Base-by-base conservation (phyloP, 1,140 invertebrate species). In the Ceratoteleas bidentatus region DNA sequence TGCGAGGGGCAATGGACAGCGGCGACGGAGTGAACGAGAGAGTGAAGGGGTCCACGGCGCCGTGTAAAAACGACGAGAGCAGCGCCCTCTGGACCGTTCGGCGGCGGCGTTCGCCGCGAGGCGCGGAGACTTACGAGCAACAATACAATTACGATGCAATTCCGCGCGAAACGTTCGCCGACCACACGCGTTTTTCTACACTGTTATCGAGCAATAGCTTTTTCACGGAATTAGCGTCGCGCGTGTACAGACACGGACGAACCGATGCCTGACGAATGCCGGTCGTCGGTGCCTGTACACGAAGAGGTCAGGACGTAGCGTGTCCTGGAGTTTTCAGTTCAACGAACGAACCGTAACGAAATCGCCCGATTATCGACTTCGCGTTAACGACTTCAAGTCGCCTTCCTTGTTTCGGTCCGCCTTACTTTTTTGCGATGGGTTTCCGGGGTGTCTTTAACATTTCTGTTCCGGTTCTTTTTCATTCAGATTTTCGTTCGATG, bases 151-250 rank as follows among this genome's bases (percentile, higher is more conserved):
- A 52, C 34, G 68, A 83, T n/a, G 76, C 43, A 47, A 79, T 69
- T 56, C 45, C 47, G 32, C 33, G 62, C 34, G 60, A 82, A 24
- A 24, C 24, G 24, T 61, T 58, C 47, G 80, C 57, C 69, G 65
- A 88, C 65, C 78, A 83, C 80, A 60, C 84, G 78, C 81, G 83
- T 87, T 87, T 85, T 86, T 88, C 87, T 87, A 87, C 82, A 86
- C 83, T 82, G 86, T 87, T 87, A 82, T 83, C 76, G 57, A 87
- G 76, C 81, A 85, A 86, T 91, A 91, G 88, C 88, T 90, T 90
- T 90, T 90, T 86, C 87, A 90, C 86, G 64, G 78, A 87, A 85
- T 88, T 86, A 87, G 83, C 52, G 81, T 68, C 66, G 60, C 14
- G 45, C 33, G 50, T 61, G 7, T 24, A 43, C 49, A 52, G 16